A percentile compares a stretch with the other conserved stretches of the same genome.
Conservation (phyloP, 2,797 vertebrate species). For the Petrocephalus schoutedeni region DNA sequence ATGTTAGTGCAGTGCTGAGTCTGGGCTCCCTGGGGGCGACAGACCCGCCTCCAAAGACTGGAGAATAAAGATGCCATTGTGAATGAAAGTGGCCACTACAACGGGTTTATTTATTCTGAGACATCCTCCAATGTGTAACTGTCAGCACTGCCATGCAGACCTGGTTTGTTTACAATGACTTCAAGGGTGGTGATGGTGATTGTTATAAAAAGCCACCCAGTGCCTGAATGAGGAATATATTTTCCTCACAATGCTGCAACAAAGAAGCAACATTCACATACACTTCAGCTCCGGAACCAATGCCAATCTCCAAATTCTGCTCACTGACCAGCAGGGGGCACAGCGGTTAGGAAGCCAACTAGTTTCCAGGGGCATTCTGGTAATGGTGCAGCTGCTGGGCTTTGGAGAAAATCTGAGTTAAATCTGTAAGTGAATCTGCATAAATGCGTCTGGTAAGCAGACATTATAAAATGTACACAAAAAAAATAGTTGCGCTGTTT, state of each 20-base stretch:
- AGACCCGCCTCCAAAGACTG: neutral
- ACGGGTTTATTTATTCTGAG: neutral
- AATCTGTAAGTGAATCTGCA: neutral
- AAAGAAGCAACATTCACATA: neutral
- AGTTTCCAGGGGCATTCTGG: too few relatives aligned
- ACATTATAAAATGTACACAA: neutral
- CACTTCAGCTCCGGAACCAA: neutral
- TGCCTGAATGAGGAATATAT: neutral
- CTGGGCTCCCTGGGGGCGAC: neutral
- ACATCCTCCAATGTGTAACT: neutral
- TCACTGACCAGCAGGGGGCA: neutral
- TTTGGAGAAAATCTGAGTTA: neutral
- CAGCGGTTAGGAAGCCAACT: neutral
- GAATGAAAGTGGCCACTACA: slow-evolving; percentile 3
- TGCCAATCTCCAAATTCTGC: neutral
- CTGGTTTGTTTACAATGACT: slow-evolving; percentile 4
- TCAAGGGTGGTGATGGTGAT: neutral
- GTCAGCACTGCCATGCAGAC: neutral
- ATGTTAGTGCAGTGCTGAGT: neutral
- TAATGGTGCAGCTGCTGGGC: too few relatives aligned
- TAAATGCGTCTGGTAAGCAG: neutral
- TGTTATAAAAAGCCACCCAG: neutral
- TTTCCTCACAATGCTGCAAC: neutral
- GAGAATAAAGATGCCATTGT: slow-evolving; percentile 37
- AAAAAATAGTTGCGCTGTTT: neutral